Evolutionary conservation across 2,797 vertebrate genomes (phyloP).

Genomic region (Mormyrus proboscirostris): DNA sequence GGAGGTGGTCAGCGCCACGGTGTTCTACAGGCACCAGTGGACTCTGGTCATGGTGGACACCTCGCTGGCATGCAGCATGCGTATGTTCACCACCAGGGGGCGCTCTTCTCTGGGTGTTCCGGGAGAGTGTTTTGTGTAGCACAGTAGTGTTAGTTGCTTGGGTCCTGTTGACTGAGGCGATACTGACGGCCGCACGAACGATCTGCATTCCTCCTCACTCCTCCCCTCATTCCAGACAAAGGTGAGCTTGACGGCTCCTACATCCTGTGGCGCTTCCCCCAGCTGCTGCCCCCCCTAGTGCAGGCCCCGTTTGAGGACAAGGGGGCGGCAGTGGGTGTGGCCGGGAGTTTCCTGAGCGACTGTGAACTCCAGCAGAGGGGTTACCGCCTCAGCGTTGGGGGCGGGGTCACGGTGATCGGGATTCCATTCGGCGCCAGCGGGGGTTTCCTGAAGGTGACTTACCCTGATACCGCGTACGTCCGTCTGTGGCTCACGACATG

Average conservation of each 20-base stretch:
- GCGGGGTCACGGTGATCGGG: conserved; percentile 27
- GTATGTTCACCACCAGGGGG: conserved; percentile 45
- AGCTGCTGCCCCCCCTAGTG: conserved; percentile 30
- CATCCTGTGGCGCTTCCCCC: conserved; percentile 37
- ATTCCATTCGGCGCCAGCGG: conserved; percentile 43
- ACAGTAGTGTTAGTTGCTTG: background rate
- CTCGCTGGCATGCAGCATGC: conserved; percentile 37
- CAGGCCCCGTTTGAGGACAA: conserved; percentile 25
- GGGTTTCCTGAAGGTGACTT: conserved; percentile 39
- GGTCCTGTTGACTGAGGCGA: background rate
- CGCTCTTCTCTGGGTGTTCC: background rate
- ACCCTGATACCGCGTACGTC: background rate
- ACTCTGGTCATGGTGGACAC: conserved; percentile 58
- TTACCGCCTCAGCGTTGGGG: conserved; percentile 26
- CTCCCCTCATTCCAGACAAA: conserved; percentile 23
- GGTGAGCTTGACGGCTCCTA: conserved; percentile 27
- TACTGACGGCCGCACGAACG: background rate
- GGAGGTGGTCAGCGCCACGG: conserved; percentile 39
- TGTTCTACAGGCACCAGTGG: conserved; percentile 61
- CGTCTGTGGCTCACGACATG: background rate
- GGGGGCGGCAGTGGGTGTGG: conserved; percentile 32
- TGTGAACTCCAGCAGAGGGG: conserved; percentile 30
- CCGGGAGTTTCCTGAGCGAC: conserved; percentile 31
- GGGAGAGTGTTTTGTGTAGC: background rate
- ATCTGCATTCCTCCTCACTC: background rate